phyloP scores from a whole-genome alignment of 2,113 vertebrate species.

The Rhabdornis inornatus region DNA sequence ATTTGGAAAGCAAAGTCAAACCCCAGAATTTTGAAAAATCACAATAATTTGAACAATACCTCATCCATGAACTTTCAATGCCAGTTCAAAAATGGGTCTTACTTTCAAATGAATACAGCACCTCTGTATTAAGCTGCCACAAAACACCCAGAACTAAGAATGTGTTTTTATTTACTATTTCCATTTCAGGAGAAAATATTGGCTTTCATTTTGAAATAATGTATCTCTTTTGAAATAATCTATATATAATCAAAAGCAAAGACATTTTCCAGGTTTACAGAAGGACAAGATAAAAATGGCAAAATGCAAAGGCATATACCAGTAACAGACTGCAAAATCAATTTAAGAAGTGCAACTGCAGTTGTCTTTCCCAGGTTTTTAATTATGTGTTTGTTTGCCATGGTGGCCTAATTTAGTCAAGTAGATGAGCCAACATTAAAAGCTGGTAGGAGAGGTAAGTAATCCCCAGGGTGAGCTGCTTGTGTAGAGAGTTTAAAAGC shows the following conservation, averaged over 20 bases:
- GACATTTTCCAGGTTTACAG: slow-evolving; percentile 7
- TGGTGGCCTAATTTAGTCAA: slow-evolving; percentile 83
- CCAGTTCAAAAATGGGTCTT: slow-evolving; percentile 27
- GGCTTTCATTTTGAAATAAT: slow-evolving; percentile 26
- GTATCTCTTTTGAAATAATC: not conserved
- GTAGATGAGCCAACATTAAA: slow-evolving; percentile 84
- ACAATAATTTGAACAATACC: not conserved
- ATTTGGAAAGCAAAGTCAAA: not conserved
- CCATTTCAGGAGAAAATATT: slow-evolving; percentile 19
- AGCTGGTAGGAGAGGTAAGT: slow-evolving; percentile 84
- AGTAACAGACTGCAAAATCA: slow-evolving; percentile 72
- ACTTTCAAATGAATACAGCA: slow-evolving; percentile 30
- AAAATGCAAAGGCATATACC: slow-evolving; percentile 27
- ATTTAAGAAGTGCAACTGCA: slow-evolving; percentile 73
- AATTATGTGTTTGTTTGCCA: slow-evolving; percentile 86
- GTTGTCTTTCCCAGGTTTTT: slow-evolving; percentile 79
- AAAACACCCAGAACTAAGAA: slow-evolving; percentile 39
- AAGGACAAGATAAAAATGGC: slow-evolving; percentile 41
- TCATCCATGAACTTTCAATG: slow-evolving; percentile 9
- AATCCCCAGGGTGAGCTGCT: slow-evolving; percentile 79
- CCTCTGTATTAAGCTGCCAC: not conserved
- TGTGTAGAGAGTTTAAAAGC: slow-evolving; percentile 79
- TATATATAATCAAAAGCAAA: slow-evolving; percentile 18
- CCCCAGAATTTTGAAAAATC: not conserved
- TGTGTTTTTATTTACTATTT: slow-evolving; percentile 11